Conservation (phyloP, 2,888 invertebrate genomes). For the Nomada fabriciana region DNA sequence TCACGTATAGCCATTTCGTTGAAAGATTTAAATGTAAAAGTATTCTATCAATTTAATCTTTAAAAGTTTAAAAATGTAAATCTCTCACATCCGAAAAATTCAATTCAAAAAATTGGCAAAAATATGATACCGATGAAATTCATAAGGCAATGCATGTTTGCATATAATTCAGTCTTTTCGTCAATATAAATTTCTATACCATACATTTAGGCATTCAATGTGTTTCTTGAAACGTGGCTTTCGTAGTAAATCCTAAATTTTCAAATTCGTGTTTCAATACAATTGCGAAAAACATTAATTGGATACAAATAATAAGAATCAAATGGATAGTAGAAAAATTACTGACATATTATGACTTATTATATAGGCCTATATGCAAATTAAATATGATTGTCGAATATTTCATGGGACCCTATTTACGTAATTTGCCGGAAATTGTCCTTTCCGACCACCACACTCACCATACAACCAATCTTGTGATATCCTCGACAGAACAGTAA, state of each 20-base stretch:
- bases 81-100: constrained; percentile 30
- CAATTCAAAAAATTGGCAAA: constrained; percentile 19
- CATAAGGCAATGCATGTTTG: constrained; percentile 37
- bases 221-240: neutral
- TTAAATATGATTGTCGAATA: constrained; percentile 72
- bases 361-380: constrained; percentile 24
- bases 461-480: constrained; percentile 93
- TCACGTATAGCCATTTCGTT: neutral
- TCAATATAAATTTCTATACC: constrained; percentile 52
- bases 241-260: constrained; percentile 10
- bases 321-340: constrained; percentile 43
- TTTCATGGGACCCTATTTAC: constrained; percentile 87
- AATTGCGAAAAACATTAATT: constrained; percentile 23
- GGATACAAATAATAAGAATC: constrained; percentile 12
- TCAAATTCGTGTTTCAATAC: neutral
- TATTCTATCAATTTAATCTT: neutral
- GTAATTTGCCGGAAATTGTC: constrained; percentile 93
- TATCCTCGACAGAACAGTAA: constrained; percentile 89
- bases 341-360: constrained; percentile 18
- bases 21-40: neutral
- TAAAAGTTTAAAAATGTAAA: constrained; percentile 22
- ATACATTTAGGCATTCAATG: constrained; percentile 2
- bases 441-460: constrained; percentile 88
- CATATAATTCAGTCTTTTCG: constrained; percentile 63
- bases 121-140: constrained; percentile 33